Percentiles rank a stretch among this genome's conserved stretches.
Conservation (phyloP, 2,888 invertebrate species). For the Scaptomyza flava region DNA sequence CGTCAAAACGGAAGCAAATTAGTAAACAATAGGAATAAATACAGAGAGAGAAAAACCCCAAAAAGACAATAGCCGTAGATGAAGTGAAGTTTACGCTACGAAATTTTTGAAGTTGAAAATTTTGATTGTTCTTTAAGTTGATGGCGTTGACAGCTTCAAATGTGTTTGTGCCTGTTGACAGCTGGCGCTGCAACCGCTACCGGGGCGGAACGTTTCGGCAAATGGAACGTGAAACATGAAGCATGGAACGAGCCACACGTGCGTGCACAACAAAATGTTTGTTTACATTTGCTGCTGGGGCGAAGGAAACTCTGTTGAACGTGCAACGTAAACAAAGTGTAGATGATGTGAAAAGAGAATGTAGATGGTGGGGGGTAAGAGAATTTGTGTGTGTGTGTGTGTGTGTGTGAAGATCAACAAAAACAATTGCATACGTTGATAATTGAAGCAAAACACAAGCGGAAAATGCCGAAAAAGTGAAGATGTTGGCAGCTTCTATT, state of each 20-base stretch:
- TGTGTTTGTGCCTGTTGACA: constrained; percentile 48
- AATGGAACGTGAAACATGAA: constrained; percentile 39
- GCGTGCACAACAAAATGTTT: constrained; percentile 29
- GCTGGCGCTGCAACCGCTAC: constrained; percentile 14
- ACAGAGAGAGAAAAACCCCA: constrained; percentile 25
- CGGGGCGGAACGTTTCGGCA: constrained; percentile 52
- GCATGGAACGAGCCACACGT: constrained; percentile 1
- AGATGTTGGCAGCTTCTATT: constrained; percentile 2
- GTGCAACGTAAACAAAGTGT: constrained; percentile 56
- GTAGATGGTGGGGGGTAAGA: not conserved
- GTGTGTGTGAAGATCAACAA: constrained; percentile 43
- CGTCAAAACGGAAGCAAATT: constrained; percentile 50
- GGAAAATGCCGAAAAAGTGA: constrained; percentile 14
- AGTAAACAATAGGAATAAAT: constrained; percentile 41
- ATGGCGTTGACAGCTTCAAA: constrained; percentile 61
- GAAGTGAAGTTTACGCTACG: constrained; percentile 51
- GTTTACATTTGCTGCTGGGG: constrained; percentile 42
- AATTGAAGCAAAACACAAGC: constrained; percentile 71
- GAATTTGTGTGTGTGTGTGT: constrained; percentile 2
- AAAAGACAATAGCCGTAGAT: constrained; percentile 17
- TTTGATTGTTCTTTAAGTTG: constrained; percentile 42
- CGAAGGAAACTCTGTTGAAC: constrained; percentile 18
- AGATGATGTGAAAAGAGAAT: not conserved
- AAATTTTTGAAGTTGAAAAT: constrained; percentile 25
- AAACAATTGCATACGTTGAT: constrained; percentile 54